Evolutionary conservation across 2,888 invertebrate genomes (phyloP), one percentile per base, ranked within the genome.

Genomic region (Drosophila anomelani): DNA sequence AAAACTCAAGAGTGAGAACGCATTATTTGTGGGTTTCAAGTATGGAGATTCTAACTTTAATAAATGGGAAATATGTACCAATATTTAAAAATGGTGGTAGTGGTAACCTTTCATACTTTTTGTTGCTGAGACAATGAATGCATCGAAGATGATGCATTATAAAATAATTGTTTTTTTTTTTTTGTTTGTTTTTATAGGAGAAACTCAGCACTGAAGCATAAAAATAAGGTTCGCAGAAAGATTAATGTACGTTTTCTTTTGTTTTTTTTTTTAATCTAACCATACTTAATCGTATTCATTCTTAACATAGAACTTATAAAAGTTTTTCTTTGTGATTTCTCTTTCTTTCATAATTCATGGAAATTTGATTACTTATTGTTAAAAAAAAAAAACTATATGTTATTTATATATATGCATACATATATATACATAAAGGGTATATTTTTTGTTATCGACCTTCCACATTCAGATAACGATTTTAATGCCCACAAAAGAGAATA

Each of bases 271-370:
- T 83, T 88, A 80, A 88, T 88, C 83, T 83, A 83, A 83, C 81
- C 76, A 84, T 70, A 73, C 73, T 73, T 73, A 73, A 64, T 67
- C 76, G 76, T 84, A 70, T 66, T 72, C 62, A 57, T 80, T 80
- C 73, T 73, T 73, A 84, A 81, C 84, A 81, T 84, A 88, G 69
- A 84, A 84, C 84, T 84, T 84, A 84, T 84, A 84, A 84, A 84
- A 89, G 85, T 79, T 89, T 84, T 84, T 84, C 84, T 84, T 84
- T 84, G 84, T 84, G 84, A 88, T 83, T 88, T 87, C 77, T 86
- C 83, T 89, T 82, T 88, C 83, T 89, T 82, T 88, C 89, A 84
- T 88, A 84, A 84, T 84, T 84, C 89, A 84, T 88, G 83, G 83
- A 84, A 84, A 84, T 84, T 84, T 88, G 87, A 84, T 88, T 84